These are phyloP conservation scores for Zygothrica quintamaculata DNA, from an alignment of 2,888 invertebrate species.

Conservation along the genomic window DNA sequence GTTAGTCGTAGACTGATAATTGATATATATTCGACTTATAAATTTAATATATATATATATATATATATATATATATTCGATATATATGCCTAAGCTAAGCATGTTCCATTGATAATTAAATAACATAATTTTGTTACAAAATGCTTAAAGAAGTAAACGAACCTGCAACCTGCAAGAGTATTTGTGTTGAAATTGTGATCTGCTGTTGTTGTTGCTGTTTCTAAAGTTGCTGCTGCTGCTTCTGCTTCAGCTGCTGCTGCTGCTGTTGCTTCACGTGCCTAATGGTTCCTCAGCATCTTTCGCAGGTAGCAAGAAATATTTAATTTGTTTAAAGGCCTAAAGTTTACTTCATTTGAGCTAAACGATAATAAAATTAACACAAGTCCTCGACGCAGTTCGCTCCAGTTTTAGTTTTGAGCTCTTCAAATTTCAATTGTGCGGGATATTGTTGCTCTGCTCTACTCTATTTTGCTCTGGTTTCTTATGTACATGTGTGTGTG, in stretches of 20 bases:
- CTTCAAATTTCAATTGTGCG: conserved; percentile 13
- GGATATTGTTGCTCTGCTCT: too few relatives aligned
- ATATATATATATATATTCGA: too few relatives aligned
- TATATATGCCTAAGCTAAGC: too few relatives aligned
- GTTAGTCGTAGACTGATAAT: too few relatives aligned
- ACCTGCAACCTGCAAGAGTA: not conserved
- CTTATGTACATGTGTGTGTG: not conserved
- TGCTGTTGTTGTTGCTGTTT: not conserved
- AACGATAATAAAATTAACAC: conserved; percentile 43
- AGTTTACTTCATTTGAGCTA: conserved; percentile 22
- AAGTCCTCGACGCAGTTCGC: conserved; percentile 34
- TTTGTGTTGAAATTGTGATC: not conserved
- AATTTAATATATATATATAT: too few relatives aligned
- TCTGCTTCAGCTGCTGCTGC: not conserved
- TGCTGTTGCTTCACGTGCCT: not conserved
- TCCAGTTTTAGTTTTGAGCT: conserved; percentile 24
- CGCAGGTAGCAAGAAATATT: conserved; percentile 26
- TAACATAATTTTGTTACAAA: too few relatives aligned
- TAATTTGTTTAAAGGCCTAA: conserved; percentile 22
- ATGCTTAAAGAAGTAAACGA: too few relatives aligned
- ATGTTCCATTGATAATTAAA: too few relatives aligned
- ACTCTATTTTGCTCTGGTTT: too few relatives aligned
- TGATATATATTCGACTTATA: too few relatives aligned
- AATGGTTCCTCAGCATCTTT: conserved; percentile 14
- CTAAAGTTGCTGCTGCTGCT: too few relatives aligned